Evolutionary conservation across 1,140 invertebrate genomes (phyloP).

Genomic region (Batillaria attramentaria): DNA sequence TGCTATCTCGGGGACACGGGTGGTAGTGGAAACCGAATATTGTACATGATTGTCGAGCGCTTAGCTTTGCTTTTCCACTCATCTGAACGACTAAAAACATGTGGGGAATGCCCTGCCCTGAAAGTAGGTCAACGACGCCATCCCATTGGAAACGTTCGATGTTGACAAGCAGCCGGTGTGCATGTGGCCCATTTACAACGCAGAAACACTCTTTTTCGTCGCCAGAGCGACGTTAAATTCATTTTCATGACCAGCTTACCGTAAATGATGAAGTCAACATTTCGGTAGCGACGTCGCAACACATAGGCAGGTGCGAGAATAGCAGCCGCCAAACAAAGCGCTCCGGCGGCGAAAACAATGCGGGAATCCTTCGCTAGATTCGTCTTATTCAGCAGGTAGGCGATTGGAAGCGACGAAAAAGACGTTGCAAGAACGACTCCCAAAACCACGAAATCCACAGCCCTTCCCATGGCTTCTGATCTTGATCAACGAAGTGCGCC

Average conservation of each 20-base stretch:
- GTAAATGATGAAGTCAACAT: conserved; percentile 50
- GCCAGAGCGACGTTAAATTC: neutral
- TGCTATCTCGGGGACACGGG: too few species aligned
- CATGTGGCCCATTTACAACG: neutral
- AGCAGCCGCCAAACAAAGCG: conserved; percentile 35
- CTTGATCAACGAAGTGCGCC: neutral
- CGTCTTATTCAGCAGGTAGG: conserved; percentile 42
- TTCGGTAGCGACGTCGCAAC: conserved; percentile 34
- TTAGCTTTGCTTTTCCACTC: too few species aligned
- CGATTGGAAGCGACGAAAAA: conserved; percentile 45
- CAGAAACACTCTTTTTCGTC: neutral
- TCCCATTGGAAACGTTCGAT: neutral
- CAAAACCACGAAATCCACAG: conserved; percentile 32
- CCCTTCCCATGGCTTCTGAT: neutral
- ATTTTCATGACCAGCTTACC: conserved; percentile 37
- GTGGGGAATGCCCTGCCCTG: too few species aligned
- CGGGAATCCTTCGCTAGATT: conserved; percentile 44
- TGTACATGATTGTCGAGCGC: too few species aligned
- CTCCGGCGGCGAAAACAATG: conserved; percentile 41
- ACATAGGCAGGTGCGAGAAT: conserved; percentile 23
- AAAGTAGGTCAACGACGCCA: conserved; percentile 31
- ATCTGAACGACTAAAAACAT: too few species aligned
- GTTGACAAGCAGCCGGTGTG: neutral
- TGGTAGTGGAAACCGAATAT: too few species aligned
- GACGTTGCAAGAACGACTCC: conserved; percentile 42